A percentile compares a stretch with the other conserved stretches of the same genome.
Conservation (phyloP, 2,113 vertebrate genomes). For the Clarias gariepinus region DNA sequence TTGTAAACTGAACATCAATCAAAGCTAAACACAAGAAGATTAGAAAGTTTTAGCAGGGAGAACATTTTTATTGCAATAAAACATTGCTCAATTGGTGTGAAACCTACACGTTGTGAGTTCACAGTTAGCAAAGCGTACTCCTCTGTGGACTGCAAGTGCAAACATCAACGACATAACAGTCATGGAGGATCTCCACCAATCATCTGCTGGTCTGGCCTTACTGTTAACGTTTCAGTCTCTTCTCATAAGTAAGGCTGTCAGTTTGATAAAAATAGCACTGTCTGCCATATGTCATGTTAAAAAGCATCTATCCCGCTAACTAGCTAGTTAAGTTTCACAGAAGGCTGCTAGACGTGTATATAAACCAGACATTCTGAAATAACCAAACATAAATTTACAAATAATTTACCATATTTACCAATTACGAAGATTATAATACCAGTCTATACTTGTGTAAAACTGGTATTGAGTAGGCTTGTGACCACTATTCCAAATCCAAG, state of each 20-base stretch:
- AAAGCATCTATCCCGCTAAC: background rate
- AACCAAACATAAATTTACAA: background rate
- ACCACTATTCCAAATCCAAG: no score
- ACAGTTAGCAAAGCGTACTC: background rate
- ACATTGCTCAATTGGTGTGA: background rate
- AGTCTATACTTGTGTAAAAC: no score
- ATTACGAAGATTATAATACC: background rate
- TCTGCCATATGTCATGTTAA: background rate
- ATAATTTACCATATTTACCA: background rate
- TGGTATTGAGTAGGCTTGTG: no score
- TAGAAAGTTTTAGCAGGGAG: background rate
- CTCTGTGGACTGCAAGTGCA: background rate
- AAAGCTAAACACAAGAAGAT: background rate
- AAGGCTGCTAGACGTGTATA: background rate
- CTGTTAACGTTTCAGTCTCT: background rate
- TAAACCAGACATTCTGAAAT: background rate
- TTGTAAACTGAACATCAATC: background rate
- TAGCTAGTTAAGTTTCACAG: background rate
- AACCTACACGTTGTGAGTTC: background rate
- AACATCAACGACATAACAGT: background rate
- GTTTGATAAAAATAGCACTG: no score
- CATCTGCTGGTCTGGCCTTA: background rate
- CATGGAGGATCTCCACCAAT: background rate
- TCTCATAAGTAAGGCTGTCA: background rate
- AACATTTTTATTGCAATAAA: background rate